Base-by-base conservation (phyloP, 2,888 invertebrate genomes). In the Phalera bucephala region DNA sequence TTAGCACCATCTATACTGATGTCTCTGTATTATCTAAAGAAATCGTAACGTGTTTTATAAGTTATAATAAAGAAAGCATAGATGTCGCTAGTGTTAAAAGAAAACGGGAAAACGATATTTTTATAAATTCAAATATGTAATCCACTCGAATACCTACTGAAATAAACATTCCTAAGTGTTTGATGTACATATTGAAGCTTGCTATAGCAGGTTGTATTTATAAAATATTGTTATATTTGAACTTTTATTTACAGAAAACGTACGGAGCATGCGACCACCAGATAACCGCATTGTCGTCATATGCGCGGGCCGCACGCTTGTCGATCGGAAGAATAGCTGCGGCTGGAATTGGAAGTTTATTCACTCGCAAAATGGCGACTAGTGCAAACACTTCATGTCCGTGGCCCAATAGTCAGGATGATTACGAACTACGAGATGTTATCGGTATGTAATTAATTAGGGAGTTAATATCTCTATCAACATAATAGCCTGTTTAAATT, bases 341-440 rank as follows among this genome's bases (percentile, higher is more conserved):
- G 41, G 57, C 66, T 51, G 64, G 67, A 51, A 64, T 73, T 50
- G 75, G 69, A 64, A 75, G 67, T 66, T 68, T 73, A 65, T 61
- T 57, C 80, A 72, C 79, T 81, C 76, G 86, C 72, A 84, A 83
- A 76, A 85, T 84, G 85, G 80, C 83, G 66, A 67, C 73, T 58
- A 55, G 52, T 52, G 61, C 65, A 40, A 78, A 67, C 62, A 67
- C 72, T 45, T 82, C 88, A 64, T 82, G 79, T 87, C 92, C 78
- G 53, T 98, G 98, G 98, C 94, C 97, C 52, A 97, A 97, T 90
- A 94, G 93, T 72, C 95, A 95, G 85, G 96, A 96, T 74, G 96
- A 96, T 82, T 98, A 98, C 87, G 97, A 97, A 86, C 88, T 98
- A 66, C 93, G 95, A 62, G 97, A 98, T 90, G 96, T 98, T 68